Conservation (phyloP, 2,113 vertebrate genomes). For the Saccopteryx bilineata region DNA sequence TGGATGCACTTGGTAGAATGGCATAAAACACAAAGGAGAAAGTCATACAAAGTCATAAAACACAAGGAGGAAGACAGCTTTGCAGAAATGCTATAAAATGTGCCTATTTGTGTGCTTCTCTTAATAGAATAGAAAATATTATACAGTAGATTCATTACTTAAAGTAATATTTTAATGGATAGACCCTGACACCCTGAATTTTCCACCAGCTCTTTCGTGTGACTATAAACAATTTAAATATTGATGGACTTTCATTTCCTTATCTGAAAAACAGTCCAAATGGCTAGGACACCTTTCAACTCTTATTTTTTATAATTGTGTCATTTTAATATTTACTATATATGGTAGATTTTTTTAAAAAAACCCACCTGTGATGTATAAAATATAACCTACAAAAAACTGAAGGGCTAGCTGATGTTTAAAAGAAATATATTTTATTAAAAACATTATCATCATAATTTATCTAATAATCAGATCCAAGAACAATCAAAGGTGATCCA, state of each 20-base stretch:
- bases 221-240: not conserved
- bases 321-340: not conserved
- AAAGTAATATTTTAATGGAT: slow-evolving; percentile 34
- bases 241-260: not conserved
- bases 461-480: not conserved
- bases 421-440: slow-evolving; percentile 7
- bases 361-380: not conserved
- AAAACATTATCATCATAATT: not conserved
- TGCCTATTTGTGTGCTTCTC: not conserved
- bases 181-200: not conserved
- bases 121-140: slow-evolving; percentile 8
- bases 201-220: not conserved
- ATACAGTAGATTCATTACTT: not conserved
- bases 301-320: not conserved
- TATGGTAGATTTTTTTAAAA: not conserved
- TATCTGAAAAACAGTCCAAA: not conserved
- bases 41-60: not conserved
- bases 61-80: not conserved
- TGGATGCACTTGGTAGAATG: not conserved
- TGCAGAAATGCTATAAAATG: not conserved
- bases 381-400: not conserved
- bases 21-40: too few species aligned
- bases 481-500: not conserved
- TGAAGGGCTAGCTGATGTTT: not conserved
- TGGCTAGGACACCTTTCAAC: not conserved